phyloP scores from a whole-genome alignment of 2,888 invertebrate species.

The Troides aeacus region DNA sequence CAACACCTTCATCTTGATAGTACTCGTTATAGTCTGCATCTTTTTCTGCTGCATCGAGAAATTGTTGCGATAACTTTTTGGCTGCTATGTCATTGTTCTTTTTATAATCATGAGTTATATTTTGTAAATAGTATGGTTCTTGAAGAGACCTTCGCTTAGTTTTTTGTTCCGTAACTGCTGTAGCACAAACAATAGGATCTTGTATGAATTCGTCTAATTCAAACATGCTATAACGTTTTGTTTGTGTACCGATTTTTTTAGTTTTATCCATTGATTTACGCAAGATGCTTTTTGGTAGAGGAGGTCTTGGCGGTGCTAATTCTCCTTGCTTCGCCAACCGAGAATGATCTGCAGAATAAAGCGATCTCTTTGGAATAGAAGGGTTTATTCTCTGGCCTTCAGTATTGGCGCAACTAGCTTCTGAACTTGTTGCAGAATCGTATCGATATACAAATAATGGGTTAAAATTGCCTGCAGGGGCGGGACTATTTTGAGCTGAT shows the following conservation, averaged over 20 bases:
- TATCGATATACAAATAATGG: slow-evolving; percentile 91
- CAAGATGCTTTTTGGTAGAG: slow-evolving; percentile 86
- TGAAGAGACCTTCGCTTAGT: slow-evolving; percentile 87
- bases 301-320: slow-evolving; percentile 84
- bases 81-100: slow-evolving; percentile 78
- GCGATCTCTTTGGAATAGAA: slow-evolving; percentile 84
- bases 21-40: slow-evolving; percentile 77
- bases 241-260: slow-evolving; percentile 71
- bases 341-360: slow-evolving; percentile 80
- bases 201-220: slow-evolving; percentile 83
- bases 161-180: slow-evolving; percentile 72
- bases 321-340: slow-evolving; percentile 70
- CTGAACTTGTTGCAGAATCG: slow-evolving; percentile 87
- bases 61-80: slow-evolving; percentile 74
- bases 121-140: slow-evolving; percentile 84
- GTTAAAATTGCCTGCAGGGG: slow-evolving; percentile 81
- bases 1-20: slow-evolving; percentile 83
- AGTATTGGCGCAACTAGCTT: slow-evolving; percentile 84
- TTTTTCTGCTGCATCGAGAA: slow-evolving; percentile 76
- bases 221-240: slow-evolving; percentile 89
- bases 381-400: slow-evolving; percentile 74
- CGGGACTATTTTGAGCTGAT: slow-evolving; percentile 84
- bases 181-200: slow-evolving; percentile 71
- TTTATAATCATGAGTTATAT: slow-evolving; percentile 67
- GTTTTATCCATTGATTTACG: slow-evolving; percentile 82